Conservation (phyloP, 2,888 invertebrate genomes). For the Cybosia mesomella region DNA sequence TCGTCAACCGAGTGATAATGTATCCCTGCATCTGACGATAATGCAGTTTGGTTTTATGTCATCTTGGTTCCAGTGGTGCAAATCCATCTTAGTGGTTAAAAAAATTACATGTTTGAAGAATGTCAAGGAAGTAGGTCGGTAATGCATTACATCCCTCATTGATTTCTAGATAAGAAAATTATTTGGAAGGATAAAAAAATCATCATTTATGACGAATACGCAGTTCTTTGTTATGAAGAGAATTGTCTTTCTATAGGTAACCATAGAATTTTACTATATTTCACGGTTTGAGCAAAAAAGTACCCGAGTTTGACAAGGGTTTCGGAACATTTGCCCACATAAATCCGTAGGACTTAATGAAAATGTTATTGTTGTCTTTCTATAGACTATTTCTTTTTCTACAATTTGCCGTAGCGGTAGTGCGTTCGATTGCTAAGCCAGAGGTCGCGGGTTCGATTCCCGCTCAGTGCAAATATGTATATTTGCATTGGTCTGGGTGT, state of each 20-base stretch:
- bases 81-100: too few species aligned
- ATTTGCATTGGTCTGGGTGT: too few species aligned
- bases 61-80: too few species aligned
- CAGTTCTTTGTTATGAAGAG: neutral
- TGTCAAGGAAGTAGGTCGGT: too few species aligned
- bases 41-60: too few species aligned
- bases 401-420: neutral
- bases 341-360: neutral
- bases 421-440: too few species aligned
- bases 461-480: too few species aligned
- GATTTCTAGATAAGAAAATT: neutral
- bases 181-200: neutral
- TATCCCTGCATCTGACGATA: too few species aligned
- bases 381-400: neutral
- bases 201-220: neutral
- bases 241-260: neutral
- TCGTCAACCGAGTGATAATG: too few species aligned
- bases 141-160: neutral
- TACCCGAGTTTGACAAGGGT: neutral
- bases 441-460: too few species aligned
- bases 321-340: neutral
- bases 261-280: slow-evolving; percentile 4
- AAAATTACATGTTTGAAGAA: too few species aligned
- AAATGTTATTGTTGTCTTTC: neutral
- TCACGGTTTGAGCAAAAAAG: neutral